phyloP scores from a whole-genome alignment of 2,113 vertebrate genomes.

The human region GRCh38 chr7:69247501-69248000 shows the following conservation, averaged over 20 bases:
- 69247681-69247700: conserved; percentile 48
- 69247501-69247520: no score
- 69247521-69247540: no score
- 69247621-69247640: neutral
- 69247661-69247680: conserved; percentile 46
- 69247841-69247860: conserved; percentile 65
- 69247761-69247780: conserved; percentile 52
- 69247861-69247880: conserved; percentile 48
- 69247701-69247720: conserved; percentile 34
- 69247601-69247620: neutral
- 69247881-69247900: conserved; percentile 45
- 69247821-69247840: neutral
- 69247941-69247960: conserved; percentile 39
- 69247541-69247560: no score
- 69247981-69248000: conserved; percentile 63
- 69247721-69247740: conserved; percentile 3
- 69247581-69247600: no score
- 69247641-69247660: conserved; percentile 39
- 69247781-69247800: conserved; percentile 56
- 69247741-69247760: conserved; percentile 38
- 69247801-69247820: conserved; percentile 61
- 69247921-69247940: conserved; percentile 60
- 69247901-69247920: conserved; percentile 52
- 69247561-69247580: neutral
- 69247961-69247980: conserved; percentile 65